Conservation (phyloP, 2,888 invertebrate species). For the Pemphredon lugubris region DNA sequence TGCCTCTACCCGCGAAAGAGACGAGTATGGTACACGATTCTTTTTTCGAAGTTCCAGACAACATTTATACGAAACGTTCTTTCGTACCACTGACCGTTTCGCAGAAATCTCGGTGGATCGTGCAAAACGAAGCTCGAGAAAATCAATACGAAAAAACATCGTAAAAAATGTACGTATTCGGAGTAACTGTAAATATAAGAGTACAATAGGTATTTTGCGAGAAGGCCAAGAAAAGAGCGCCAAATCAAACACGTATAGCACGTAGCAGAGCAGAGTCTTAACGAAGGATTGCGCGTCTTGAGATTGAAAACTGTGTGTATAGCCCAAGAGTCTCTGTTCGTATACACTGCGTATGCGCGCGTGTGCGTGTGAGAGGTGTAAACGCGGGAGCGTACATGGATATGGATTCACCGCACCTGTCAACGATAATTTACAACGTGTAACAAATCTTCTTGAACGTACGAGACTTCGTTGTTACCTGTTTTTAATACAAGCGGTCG, state of each 20-base stretch:
- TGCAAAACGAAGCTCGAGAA: neutral
- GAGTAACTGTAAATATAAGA: conserved; percentile 21
- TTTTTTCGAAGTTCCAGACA: too few relatives aligned
- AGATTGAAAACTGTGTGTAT: too few relatives aligned
- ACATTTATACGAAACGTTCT: too few relatives aligned
- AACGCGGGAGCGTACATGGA: neutral
- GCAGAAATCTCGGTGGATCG: too few relatives aligned
- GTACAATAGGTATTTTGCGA: conserved; percentile 39
- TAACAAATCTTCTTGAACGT: conserved; percentile 24
- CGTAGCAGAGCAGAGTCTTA: conserved; percentile 55
- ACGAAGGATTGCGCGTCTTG: conserved; percentile 39
- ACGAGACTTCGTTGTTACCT: neutral
- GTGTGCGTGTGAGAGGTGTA: conserved; percentile 12
- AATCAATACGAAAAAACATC: conserved; percentile 6
- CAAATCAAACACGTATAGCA: conserved; percentile 54
- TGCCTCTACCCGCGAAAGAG: too few relatives aligned
- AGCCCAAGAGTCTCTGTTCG: too few relatives aligned
- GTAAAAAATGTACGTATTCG: conserved; percentile 14
- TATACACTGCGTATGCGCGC: too few relatives aligned
- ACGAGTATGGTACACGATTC: too few relatives aligned
- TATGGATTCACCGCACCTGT: neutral
- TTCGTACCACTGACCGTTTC: too few relatives aligned
- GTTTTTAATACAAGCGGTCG: too few relatives aligned
- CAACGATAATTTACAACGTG: neutral
- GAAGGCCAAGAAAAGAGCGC: conserved; percentile 56